Conservation (phyloP, 2,113 vertebrate species). For the Sorex fumeus region DNA sequence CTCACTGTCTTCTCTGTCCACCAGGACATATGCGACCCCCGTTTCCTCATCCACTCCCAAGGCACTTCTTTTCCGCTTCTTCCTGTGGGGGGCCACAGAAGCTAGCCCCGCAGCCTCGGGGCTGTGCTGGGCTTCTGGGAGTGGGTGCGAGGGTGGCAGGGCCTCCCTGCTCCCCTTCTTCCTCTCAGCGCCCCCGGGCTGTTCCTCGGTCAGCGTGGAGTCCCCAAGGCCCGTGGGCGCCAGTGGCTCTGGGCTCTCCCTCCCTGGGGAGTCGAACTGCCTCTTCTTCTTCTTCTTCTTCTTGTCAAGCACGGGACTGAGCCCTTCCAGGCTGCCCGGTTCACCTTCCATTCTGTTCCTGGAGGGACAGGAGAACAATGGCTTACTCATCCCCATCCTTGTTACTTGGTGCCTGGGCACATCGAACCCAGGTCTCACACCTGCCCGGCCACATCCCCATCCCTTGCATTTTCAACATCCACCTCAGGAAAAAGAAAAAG, state of each 20-base stretch:
- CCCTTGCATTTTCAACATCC: slow-evolving; percentile 14
- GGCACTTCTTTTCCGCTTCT: neutral
- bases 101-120: neutral
- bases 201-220: rapidly evolving
- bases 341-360: slow-evolving; percentile 78
- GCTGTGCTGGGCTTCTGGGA: rapidly evolving
- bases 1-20: neutral
- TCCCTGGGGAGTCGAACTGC: rapidly evolving
- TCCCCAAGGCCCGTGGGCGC: neutral
- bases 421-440: too few relatives aligned
- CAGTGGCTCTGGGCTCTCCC: rapidly evolving
- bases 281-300: slow-evolving; percentile 82
- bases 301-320: slow-evolving; percentile 49
- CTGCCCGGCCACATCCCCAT: neutral
- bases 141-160: neutral
- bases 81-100: slow-evolving; percentile 38
- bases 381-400: slow-evolving; percentile 20
- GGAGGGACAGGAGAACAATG: neutral
- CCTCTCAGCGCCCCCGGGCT: rapidly evolving
- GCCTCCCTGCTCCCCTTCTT: slow-evolving; percentile 16
- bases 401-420: too few relatives aligned
- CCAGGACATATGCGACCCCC: rapidly evolving
- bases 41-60: neutral
- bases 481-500: neutral
- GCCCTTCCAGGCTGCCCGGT: slow-evolving; percentile 19